phyloP scores from a whole-genome alignment of 2,113 vertebrate species.

The Neogobius melanostomus region DNA sequence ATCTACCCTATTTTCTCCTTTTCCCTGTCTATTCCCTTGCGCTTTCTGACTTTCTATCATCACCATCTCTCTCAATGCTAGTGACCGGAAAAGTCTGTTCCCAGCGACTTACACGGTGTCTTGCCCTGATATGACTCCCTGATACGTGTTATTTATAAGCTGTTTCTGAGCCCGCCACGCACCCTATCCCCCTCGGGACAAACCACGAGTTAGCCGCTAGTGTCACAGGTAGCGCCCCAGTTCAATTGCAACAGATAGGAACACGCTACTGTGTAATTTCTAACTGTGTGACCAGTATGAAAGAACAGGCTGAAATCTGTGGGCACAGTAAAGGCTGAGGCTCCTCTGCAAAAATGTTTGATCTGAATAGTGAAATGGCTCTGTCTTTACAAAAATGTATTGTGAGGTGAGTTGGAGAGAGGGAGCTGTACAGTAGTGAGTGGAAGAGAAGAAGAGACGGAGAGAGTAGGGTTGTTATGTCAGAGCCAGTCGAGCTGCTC shows the following conservation, averaged over 20 bases:
- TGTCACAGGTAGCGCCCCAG: constrained; percentile 39
- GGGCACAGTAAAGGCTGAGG: constrained; percentile 37
- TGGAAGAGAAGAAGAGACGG: constrained; percentile 61
- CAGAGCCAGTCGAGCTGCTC: constrained; percentile 76
- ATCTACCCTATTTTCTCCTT: constrained; percentile 51
- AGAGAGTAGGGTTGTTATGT: constrained; percentile 75
- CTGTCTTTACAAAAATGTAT: constrained; percentile 20
- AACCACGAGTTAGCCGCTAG: constrained; percentile 24
- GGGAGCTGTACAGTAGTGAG: constrained; percentile 40
- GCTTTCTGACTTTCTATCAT: constrained; percentile 54
- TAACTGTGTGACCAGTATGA: constrained; percentile 12
- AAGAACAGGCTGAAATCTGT: constrained; percentile 21
- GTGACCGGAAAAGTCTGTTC: constrained; percentile 66
- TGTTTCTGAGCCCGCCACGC: constrained; percentile 17
- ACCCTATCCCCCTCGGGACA: constrained; percentile 16
- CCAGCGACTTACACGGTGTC: constrained; percentile 45
- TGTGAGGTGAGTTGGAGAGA: constrained; percentile 57
- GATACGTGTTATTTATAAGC: constrained; percentile 38
- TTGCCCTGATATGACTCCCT: constrained; percentile 29
- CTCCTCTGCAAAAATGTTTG: constrained; percentile 43
- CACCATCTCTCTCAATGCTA: constrained; percentile 46
- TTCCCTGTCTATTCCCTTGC: constrained; percentile 41
- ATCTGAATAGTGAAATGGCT: constrained; percentile 54
- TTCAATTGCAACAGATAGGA: constrained; percentile 40
- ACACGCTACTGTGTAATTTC: constrained; percentile 32